Evolutionary conservation across 2,888 invertebrate genomes (phyloP).

Genomic region (Patella pellucida): DNA sequence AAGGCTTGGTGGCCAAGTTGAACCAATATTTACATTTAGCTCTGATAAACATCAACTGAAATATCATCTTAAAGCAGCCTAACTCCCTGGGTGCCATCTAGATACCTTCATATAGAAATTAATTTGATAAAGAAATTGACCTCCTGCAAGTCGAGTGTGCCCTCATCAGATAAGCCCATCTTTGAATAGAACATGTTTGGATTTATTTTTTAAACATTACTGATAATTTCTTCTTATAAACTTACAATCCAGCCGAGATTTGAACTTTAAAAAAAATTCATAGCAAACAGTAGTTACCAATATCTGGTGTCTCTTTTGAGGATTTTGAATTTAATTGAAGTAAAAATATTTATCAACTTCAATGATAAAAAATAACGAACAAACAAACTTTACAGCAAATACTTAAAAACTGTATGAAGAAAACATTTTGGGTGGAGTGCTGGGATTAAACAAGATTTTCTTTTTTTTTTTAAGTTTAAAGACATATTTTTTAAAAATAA

Average conservation of each 20-base stretch:
- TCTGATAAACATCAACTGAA: neutral
- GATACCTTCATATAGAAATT: neutral
- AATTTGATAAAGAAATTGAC: neutral
- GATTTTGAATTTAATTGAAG: slow-evolving; percentile 1
- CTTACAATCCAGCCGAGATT: no score
- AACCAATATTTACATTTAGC: slow-evolving; percentile 2
- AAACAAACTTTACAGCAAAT: no score
- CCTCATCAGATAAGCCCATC: neutral
- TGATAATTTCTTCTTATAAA: neutral
- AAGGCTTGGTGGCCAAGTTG: neutral
- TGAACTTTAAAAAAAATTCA: no score
- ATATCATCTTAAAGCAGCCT: neutral
- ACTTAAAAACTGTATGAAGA: no score
- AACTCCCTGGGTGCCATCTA: neutral
- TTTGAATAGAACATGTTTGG: neutral
- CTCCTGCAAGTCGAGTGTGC: neutral
- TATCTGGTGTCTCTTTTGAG: neutral
- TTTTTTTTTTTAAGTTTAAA: no score
- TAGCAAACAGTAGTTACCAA: no score
- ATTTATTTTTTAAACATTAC: neutral
- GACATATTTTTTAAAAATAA: no score
- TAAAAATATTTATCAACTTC: neutral
- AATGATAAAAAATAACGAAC: no score
- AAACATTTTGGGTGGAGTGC: no score
- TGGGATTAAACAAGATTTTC: no score